Evolutionary conservation across 64 coral and sea anemone genomes (phyloP).

Genomic region (Stylophora pistillata): DNA sequence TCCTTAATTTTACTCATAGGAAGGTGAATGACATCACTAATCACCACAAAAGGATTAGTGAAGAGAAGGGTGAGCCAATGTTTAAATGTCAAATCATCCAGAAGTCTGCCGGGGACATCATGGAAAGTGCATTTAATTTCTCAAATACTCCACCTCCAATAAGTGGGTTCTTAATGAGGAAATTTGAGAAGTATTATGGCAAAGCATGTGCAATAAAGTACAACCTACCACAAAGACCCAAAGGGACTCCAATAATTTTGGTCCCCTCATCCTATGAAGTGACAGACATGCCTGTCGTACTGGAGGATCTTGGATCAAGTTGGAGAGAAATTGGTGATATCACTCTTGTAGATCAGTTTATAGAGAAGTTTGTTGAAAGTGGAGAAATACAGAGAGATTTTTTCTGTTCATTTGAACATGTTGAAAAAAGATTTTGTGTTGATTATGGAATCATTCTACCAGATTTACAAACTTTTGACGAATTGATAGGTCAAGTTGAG

Average conservation of each 20-base stretch:
- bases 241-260: not conserved
- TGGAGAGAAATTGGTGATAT: slow-evolving; percentile 42
- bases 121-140: not conserved
- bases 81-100: not conserved
- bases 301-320: slow-evolving; percentile 12
- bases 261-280: slow-evolving; percentile 30
- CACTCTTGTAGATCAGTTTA: slow-evolving; percentile 21
- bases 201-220: not conserved
- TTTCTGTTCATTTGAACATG: not conserved
- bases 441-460: slow-evolving; percentile 52
- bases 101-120: not conserved
- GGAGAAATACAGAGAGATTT: slow-evolving; percentile 49
- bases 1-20: not conserved
- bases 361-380: slow-evolving; percentile 27
- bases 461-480: not conserved
- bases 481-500: not conserved
- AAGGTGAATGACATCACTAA: not conserved
- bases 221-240: not conserved
- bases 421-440: not conserved
- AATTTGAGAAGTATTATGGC: not conserved
- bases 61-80: not conserved
- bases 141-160: not conserved
- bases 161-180: not conserved
- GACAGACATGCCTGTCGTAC: not conserved
- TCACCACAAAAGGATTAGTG: not conserved